phyloP scores from a whole-genome alignment of 1,140 invertebrate genomes.

The Zelostemma sp. region DNA sequence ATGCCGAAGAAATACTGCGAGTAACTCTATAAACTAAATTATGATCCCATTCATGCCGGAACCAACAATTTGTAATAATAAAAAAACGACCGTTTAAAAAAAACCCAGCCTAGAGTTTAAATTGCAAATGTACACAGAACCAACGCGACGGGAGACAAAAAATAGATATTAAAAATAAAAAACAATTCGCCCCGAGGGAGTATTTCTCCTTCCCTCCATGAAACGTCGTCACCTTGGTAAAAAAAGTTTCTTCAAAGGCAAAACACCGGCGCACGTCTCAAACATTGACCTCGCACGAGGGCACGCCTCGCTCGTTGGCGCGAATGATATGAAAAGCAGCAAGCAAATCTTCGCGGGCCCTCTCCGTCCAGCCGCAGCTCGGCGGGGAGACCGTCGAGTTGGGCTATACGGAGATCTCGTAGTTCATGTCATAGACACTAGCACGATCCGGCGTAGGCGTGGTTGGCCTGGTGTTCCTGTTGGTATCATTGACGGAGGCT shows the following conservation, averaged over 20 bases:
- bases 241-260: not conserved
- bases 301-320: slow-evolving; percentile 13
- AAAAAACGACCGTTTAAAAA: too few relatives aligned
- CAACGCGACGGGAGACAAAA: slow-evolving; percentile 1
- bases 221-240: too few relatives aligned
- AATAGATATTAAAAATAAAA: slow-evolving; percentile 1
- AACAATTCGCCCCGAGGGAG: slow-evolving; percentile 5
- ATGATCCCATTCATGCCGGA: too few relatives aligned
- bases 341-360: slow-evolving; percentile 38
- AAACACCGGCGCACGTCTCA: slow-evolving; percentile 9
- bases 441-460: slow-evolving; percentile 81
- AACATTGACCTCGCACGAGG: slow-evolving; percentile 43
- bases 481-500: slow-evolving; percentile 51
- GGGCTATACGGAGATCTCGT: slow-evolving; percentile 91
- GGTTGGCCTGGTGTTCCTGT: slow-evolving; percentile 65
- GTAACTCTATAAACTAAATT: slow-evolving; percentile 5
- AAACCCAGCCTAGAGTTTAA: not conserved
- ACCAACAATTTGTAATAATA: not conserved
- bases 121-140: not conserved
- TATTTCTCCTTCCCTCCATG: not conserved
- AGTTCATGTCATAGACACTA: slow-evolving; percentile 95
- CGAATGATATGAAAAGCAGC: slow-evolving; percentile 30
- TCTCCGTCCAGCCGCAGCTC: slow-evolving; percentile 61
- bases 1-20: slow-evolving; percentile 6
- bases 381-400: slow-evolving; percentile 58